Evolutionary conservation across 2,113 vertebrate genomes (phyloP).

Genomic region (Mustelus asterias): DNA sequence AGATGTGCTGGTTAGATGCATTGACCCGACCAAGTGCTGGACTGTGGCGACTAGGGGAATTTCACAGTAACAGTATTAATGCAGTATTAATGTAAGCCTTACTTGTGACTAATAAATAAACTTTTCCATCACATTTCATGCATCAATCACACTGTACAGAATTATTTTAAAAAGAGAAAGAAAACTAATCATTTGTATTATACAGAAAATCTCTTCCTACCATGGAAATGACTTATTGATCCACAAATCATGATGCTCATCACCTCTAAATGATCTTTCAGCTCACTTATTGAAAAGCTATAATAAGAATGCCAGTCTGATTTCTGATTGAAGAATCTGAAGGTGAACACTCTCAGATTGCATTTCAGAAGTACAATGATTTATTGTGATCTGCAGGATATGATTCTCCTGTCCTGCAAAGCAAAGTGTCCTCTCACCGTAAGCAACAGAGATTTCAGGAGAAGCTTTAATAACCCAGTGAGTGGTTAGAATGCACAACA

Average conservation of each 20-base stretch:
- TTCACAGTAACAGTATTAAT: too few relatives aligned
- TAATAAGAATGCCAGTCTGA: neutral
- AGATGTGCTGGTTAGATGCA: too few relatives aligned
- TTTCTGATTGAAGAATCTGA: neutral
- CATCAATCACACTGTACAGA: neutral
- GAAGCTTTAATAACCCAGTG: neutral
- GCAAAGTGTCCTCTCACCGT: neutral
- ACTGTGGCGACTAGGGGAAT: too few relatives aligned
- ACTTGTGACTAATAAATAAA: too few relatives aligned
- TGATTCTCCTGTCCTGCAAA: neutral
- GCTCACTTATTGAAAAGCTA: neutral
- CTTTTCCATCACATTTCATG: neutral
- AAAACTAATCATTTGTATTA: neutral
- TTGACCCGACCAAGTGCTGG: too few relatives aligned
- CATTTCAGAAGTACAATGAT: neutral
- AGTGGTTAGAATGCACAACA: neutral
- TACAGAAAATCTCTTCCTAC: neutral
- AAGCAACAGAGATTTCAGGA: too few relatives aligned
- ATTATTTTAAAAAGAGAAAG: neutral
- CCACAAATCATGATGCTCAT: neutral
- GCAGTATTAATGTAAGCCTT: too few relatives aligned
- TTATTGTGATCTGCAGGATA: neutral
- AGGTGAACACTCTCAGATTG: neutral
- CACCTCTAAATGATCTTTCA: neutral
- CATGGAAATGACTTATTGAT: too few relatives aligned